Evolutionary conservation across 2,888 invertebrate genomes (phyloP), one percentile per base, ranked within the genome.

Genomic region (Limnephilus marmoratus): DNA sequence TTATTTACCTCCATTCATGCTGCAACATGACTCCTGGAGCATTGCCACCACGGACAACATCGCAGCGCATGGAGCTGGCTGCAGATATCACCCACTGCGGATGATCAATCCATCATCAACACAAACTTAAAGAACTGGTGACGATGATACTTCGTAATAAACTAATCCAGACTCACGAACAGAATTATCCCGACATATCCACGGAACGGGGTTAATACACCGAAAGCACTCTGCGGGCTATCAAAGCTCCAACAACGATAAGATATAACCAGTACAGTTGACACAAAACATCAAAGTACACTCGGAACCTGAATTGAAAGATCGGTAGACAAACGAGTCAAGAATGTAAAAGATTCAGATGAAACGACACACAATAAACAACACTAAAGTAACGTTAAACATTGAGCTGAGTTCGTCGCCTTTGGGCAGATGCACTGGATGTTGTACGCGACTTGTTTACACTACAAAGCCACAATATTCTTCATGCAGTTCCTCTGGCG

Each of bases 1-100:
- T 1, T 29, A 31, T 68, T 82, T 96, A 96, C 96, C 96, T 96
- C 96, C 95, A 95, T 95, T 95, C 96, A 95, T 96, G 96, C 95
- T 95, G 96, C 95, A 96, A 95, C 96, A 96, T 96, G 94, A 96
- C 96, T 96, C 89, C 91, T 31, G 93, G 85, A 29, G 90, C 91
- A 90, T 90, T 93, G 83, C 91, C 92, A 53, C 91, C 91, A 85
- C 90, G 91, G 68, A 89, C 95, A 95, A 96, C 96, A 92, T 93
- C 95, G 95, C 94, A 93, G 45, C 94, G 94, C 92, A 93, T 92
- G 91, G 94, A 91, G 82, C 88, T 83, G 90, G 29, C 24, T 29
- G 82, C 45, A 18, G 45, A 81, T 90, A 88, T 68, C 29, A 29
- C 53, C 15, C 31, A 45, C 68, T 68, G 68, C 68, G 24, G 68